phyloP scores from a whole-genome alignment of 1,140 invertebrate genomes.

The Argopecten irradians region DNA sequence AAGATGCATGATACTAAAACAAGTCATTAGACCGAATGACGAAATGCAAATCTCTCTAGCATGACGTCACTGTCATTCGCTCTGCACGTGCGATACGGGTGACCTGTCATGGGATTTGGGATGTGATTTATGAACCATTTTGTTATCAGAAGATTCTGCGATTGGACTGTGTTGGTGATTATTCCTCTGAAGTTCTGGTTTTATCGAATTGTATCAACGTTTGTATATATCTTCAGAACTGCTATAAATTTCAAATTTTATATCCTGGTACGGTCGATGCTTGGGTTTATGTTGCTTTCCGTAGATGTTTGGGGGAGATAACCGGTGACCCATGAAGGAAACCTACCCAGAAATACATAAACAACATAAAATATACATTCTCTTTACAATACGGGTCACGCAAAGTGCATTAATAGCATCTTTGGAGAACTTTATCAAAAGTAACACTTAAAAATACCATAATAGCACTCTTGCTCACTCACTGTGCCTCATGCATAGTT shows the following conservation, averaged over 20 bases:
- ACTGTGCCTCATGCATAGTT: too few relatives aligned
- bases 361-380: slow-evolving; percentile 19
- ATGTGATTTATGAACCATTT: not conserved
- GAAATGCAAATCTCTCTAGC: not conserved
- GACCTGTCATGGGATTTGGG: not conserved
- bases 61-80: not conserved
- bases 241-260: not conserved
- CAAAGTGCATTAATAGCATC: not conserved
- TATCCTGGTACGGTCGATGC: not conserved
- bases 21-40: not conserved
- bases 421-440: not conserved
- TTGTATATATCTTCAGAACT: not conserved
- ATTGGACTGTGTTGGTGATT: not conserved
- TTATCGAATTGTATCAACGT: not conserved
- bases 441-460: too few relatives aligned
- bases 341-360: slow-evolving; percentile 9
- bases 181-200: not conserved
- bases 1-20: not conserved
- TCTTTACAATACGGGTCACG: not conserved
- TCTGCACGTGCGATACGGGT: not conserved
- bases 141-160: not conserved
- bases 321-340: slow-evolving; percentile 2
- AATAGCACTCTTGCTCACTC: too few relatives aligned
- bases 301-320: not conserved
- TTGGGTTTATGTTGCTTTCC: not conserved